Evolutionary conservation across 2,113 vertebrate species (phyloP), one percentile per base, ranked within the genome.

Genomic region (Cottus gobio): DNA sequence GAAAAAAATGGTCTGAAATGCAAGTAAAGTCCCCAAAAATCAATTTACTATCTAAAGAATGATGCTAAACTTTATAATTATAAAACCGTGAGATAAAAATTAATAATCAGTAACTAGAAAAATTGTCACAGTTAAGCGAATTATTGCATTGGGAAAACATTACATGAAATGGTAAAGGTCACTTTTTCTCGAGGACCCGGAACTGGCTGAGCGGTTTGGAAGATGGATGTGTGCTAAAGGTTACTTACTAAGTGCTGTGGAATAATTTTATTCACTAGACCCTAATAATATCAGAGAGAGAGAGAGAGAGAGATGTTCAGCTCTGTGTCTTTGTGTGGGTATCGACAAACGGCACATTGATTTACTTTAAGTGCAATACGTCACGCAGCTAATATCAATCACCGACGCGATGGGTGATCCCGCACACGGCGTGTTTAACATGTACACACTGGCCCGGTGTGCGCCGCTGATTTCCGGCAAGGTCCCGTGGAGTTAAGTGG

Each of bases 321-420:
- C 36, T 68, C 34, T 77, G 60, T 70, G 57, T 24, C 28, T 57
- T 28, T 64, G 62, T 76, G 80, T 58, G 37, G 3, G 28, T 66
- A 81, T 79, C 66, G 81, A 82, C 34, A 66, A 70, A 86, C 58
- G 2, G 62, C 28, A 57, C 79, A 85, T 83, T 71, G 85, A 88
- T 85, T 86, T 71, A 79, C 74, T 83, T 50, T 87, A 82, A 89
- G 77, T 72, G 79, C 77, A 79, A 83, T 54, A 70, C 56, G 28
- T 79, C 87, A 84, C 71, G 82, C 31, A 7, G 77, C 80, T 90
- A 71, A 42, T 88, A 87, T 88, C 86, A 80, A 89, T 91, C 85
- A 77, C 2, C 2, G 65, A 46, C 77, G 50, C 85, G 0, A 15
- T 67, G 76, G 85, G 89, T 10, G 80, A 80, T 79, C 60, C 9